Percentiles rank a stretch among this genome's conserved stretches.
Conservation (phyloP, 2,888 invertebrate species). For the Plebejus argus region DNA sequence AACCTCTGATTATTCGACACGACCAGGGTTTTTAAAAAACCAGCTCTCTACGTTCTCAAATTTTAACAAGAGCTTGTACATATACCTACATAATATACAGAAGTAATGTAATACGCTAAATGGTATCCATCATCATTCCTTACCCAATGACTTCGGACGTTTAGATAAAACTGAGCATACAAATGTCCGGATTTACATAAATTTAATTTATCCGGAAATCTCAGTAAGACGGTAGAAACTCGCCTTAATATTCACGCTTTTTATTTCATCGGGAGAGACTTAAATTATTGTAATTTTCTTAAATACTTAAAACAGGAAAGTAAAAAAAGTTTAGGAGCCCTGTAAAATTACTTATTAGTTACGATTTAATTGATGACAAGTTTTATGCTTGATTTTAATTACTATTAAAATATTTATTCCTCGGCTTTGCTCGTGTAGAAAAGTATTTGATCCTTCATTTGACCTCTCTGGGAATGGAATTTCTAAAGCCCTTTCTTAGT, state of each 20-base stretch:
- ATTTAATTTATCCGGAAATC: conserved; percentile 28
- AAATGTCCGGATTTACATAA: conserved; percentile 22
- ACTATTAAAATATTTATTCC: background rate
- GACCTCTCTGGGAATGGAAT: no score
- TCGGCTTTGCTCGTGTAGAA: background rate
- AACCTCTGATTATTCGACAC: no score
- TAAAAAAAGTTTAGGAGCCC: background rate
- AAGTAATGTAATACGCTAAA: background rate
- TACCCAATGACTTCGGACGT: conserved; percentile 21
- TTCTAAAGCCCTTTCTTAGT: no score
- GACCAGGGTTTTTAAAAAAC: no score
- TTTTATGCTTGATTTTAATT: background rate
- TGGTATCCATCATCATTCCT: conserved; percentile 19
- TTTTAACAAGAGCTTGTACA: background rate
- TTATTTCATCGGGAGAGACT: conserved; percentile 18
- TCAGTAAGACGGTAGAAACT: conserved; percentile 13
- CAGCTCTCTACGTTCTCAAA: background rate
- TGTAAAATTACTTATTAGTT: background rate
- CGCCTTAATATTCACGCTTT: conserved; percentile 15
- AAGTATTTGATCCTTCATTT: no score
- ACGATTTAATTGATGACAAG: background rate
- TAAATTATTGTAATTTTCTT: conserved; percentile 6
- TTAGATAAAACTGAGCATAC: conserved; percentile 30
- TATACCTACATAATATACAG: background rate
- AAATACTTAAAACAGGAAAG: background rate